Conservation (phyloP, 2,113 vertebrate species). For the Emydura subglobosa region DNA sequence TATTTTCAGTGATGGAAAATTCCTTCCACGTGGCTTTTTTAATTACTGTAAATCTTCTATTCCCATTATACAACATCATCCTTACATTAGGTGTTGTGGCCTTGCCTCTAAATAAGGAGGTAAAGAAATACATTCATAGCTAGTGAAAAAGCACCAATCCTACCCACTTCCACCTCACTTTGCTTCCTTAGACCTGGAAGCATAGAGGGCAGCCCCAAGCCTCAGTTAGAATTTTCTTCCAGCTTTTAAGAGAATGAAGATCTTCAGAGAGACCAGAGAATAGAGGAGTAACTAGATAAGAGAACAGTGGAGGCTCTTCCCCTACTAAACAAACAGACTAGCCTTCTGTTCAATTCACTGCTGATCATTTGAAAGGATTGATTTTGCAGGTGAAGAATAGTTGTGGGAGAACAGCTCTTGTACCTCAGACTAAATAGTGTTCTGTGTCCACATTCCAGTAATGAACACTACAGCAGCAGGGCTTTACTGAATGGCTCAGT, state of each 20-base stretch:
- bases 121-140: not conserved
- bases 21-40: not conserved
- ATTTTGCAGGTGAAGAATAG: not conserved
- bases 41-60: not conserved
- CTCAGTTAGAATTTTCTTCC: not conserved
- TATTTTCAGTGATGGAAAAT: not conserved
- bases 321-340: not conserved
- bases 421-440: not conserved
- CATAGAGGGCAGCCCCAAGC: not conserved
- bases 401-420: not conserved
- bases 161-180: not conserved
- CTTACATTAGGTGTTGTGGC: accelerated
- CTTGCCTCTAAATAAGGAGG: not conserved
- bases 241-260: not conserved
- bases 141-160: not conserved
- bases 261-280: not conserved
- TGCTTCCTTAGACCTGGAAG: not conserved
- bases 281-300: not conserved
- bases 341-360: not conserved
- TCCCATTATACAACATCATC: not conserved
- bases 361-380: not conserved
- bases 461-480: not conserved
- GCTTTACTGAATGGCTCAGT: not conserved
- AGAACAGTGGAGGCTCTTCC: not conserved
- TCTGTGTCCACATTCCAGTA: not conserved